Percentiles rank a stretch among this genome's conserved stretches.
Conservation (phyloP, 2,888 invertebrate genomes). For the Metallyticus violacea region DNA sequence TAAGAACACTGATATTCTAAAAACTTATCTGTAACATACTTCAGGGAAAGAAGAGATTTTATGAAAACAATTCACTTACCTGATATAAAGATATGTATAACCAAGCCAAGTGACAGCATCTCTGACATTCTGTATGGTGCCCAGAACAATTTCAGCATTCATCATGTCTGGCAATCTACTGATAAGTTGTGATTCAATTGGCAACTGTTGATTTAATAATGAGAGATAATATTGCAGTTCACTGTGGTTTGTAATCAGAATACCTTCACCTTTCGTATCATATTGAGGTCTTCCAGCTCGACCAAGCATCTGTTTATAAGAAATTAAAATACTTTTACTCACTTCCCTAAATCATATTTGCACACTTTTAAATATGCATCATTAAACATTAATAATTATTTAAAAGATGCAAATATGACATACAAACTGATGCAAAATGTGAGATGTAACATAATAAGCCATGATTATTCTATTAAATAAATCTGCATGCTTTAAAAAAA, state of each 20-base stretch:
- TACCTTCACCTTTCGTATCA: constrained; percentile 95
- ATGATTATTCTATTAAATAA: too few species aligned
- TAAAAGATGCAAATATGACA: neutral
- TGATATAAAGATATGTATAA: constrained; percentile 93
- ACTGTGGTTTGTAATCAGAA: constrained; percentile 97
- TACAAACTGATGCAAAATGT: neutral
- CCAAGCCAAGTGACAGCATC: constrained; percentile 94
- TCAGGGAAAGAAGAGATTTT: too few species aligned
- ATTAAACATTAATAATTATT: neutral
- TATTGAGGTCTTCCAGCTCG: constrained; percentile 97
- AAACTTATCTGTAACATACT: too few species aligned
- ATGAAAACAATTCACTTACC: constrained; percentile 33
- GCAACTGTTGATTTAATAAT: constrained; percentile 94
- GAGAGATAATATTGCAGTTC: constrained; percentile 98
- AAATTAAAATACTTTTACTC: neutral
- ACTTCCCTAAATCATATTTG: neutral
- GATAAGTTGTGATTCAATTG: constrained; percentile 95
- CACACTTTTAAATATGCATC: neutral
- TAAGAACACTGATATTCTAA: too few species aligned
- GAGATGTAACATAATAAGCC: too few species aligned
- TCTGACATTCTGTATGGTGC: constrained; percentile 84
- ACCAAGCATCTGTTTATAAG: constrained; percentile 75
- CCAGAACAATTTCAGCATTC: constrained; percentile 96
- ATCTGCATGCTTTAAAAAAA: too few species aligned
- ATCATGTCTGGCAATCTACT: constrained; percentile 93